Percentiles rank a stretch among this genome's conserved stretches.
Evolutionary conservation across 92 coral and sea anemone genomes (phyloP).

Genomic region (Metridium senile): DNA sequence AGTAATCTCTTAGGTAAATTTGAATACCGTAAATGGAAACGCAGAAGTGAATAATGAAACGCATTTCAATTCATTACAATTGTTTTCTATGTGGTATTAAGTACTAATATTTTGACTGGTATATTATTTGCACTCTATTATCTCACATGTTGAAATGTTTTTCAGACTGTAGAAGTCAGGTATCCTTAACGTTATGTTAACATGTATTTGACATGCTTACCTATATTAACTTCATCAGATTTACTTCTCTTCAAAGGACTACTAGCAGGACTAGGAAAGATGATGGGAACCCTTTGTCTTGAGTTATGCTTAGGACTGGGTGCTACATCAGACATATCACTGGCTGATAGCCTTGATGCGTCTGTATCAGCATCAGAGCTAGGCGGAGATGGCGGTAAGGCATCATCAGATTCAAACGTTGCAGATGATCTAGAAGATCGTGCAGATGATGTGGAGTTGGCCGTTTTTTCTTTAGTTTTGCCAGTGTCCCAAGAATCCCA

Average conservation of each 20-base stretch:
- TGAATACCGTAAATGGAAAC: no score
- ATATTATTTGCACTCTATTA: no score
- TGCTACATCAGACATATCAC: constrained; percentile 70
- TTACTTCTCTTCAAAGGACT: constrained; percentile 77
- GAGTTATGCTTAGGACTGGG: constrained; percentile 62
- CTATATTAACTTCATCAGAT: constrained; percentile 86
- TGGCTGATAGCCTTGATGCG: constrained; percentile 70
- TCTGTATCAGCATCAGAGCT: constrained; percentile 82
- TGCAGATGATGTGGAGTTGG: constrained; percentile 61
- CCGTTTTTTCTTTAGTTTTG: constrained; percentile 52
- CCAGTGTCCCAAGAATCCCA: constrained; percentile 91
- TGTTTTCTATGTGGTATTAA: no score
- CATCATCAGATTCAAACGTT: constrained; percentile 73
- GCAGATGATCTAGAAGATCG: constrained; percentile 88
- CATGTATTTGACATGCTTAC: constrained; percentile 26
- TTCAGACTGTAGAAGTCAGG: no score
- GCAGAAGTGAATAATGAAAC: no score
- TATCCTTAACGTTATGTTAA: no score
- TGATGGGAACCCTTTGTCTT: constrained; percentile 47
- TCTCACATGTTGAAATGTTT: no score
- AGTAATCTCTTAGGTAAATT: no score
- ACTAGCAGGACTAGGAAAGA: constrained; percentile 32
- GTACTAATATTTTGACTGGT: no score
- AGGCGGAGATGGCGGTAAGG: constrained; percentile 71
- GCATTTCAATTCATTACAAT: no score